phyloP scores from a whole-genome alignment of 2,888 invertebrate species.

The Endotricha flammealis region DNA sequence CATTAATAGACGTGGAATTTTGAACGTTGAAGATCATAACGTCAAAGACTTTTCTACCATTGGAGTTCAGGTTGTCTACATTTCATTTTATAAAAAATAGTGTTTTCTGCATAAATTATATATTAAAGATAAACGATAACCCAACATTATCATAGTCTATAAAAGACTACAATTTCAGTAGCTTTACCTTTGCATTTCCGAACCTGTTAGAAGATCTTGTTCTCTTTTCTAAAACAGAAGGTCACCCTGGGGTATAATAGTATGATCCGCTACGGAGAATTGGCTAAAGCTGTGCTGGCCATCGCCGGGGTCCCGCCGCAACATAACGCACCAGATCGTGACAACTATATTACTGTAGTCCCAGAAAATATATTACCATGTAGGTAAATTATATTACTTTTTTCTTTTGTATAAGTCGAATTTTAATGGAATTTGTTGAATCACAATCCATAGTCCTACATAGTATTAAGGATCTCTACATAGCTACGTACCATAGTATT shows the following conservation, averaged over 20 bases:
- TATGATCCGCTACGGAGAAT: conserved; percentile 31
- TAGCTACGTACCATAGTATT: too few relatives aligned
- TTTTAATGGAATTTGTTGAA: too few relatives aligned
- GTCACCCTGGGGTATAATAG: conserved; percentile 58
- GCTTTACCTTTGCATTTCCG: too few relatives aligned
- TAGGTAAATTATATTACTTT: conserved; percentile 20
- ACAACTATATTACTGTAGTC: conserved; percentile 35
- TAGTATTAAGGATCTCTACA: too few relatives aligned
- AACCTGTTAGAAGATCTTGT: too few relatives aligned
- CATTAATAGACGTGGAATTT: conserved; percentile 42
- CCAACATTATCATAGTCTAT: too few relatives aligned
- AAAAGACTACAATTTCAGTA: too few relatives aligned
- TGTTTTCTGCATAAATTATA: too few relatives aligned
- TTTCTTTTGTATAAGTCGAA: too few relatives aligned
- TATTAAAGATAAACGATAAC: too few relatives aligned
- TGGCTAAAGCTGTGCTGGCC: conserved; percentile 43
- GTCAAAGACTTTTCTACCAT: conserved; percentile 36
- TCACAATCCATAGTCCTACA: too few relatives aligned
- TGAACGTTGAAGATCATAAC: conserved; percentile 45
- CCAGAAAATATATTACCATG: conserved; percentile 47
- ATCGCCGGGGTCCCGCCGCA: conserved; percentile 58
- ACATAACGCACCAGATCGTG: conserved; percentile 54
- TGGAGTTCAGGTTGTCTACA: conserved; percentile 48
- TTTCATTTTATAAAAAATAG: neutral
- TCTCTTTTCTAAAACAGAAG: conserved; percentile 28